Evolutionary conservation across 1,140 invertebrate species (phyloP), one percentile per base, ranked within the genome.

Genomic region (Patella vulgata): DNA sequence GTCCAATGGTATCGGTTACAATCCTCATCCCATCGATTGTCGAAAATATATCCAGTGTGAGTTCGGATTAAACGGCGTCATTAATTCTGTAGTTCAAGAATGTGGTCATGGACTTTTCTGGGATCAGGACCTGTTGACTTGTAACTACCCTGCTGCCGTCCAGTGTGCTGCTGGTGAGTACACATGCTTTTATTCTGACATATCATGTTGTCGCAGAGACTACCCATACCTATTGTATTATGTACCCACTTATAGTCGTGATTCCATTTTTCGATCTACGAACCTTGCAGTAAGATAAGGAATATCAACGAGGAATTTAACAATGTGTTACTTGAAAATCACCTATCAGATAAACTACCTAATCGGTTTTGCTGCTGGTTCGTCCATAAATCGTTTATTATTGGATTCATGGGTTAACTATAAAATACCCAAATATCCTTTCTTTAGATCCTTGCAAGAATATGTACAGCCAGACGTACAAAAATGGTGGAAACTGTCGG

Each of bases 101-200:
- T 68, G 66, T 30, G 48, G 61, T 14, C 46, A 52, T 39, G 66
- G 66, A 1, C 27, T 56, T 1, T 57, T 55, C 46, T 68, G 66
- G 66, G 63, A 64, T 56, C 66, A 68, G 50, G 42, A 60, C 25
- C 56, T 55, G 12, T 53, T 68, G 17, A 61, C 58, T 28, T 68
- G 66, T 52, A 56, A 60, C 46, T 40, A 28, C 39, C 33, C 33
- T 1, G 33, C 31, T 8, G 58, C 51, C 52, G 61, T 63, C 44
- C 48, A 58, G 8, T 68, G 66, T 39, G 33, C 40, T 8, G 33
- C 47, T 28, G 66, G 66, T 68, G 43, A 52, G 51, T 44, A n/a
- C n/a, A n/a, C 28, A 11, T 28, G 21, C 28, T 27, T 31, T 31
- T 31, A 8, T 11, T n/a, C n/a, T n/a, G n/a, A n/a, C n/a, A n/a